phyloP scores from a whole-genome alignment of 2,113 vertebrate species.

The Ptyas mucosa region DNA sequence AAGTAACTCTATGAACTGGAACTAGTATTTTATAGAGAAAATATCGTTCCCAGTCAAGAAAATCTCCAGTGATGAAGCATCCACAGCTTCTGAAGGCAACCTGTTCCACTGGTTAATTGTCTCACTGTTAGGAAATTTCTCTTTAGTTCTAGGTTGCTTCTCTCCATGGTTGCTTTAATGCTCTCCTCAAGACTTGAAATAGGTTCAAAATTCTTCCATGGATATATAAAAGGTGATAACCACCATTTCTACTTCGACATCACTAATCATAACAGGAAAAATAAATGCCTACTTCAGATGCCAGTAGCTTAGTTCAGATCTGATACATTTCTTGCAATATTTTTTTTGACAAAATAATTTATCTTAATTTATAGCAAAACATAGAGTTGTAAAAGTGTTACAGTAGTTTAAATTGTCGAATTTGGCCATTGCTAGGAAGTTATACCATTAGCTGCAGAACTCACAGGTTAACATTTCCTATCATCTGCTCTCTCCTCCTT shows the following conservation, averaged over 20 bases:
- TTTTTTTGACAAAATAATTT: neutral
- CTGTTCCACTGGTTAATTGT: neutral
- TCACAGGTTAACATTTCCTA: neutral
- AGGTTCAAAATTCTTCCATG: neutral
- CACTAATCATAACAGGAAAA: neutral
- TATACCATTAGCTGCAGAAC: neutral
- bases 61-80: neutral
- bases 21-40: neutral
- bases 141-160: neutral
- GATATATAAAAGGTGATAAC: neutral
- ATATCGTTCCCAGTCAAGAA: neutral
- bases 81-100: neutral
- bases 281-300: neutral
- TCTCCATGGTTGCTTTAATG: neutral
- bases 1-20: neutral
- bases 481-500: neutral
- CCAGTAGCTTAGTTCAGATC: neutral
- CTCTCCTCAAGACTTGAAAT: neutral
- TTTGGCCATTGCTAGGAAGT: neutral
- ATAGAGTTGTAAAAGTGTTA: neutral
- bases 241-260: neutral
- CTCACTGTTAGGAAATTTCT: neutral
- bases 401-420: neutral
- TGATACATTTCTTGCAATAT: neutral
- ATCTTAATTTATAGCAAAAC: neutral